These are phyloP conservation scores for Pipa parva DNA, from an alignment of 2,113 vertebrate genomes.

Conservation along the genomic window DNA sequence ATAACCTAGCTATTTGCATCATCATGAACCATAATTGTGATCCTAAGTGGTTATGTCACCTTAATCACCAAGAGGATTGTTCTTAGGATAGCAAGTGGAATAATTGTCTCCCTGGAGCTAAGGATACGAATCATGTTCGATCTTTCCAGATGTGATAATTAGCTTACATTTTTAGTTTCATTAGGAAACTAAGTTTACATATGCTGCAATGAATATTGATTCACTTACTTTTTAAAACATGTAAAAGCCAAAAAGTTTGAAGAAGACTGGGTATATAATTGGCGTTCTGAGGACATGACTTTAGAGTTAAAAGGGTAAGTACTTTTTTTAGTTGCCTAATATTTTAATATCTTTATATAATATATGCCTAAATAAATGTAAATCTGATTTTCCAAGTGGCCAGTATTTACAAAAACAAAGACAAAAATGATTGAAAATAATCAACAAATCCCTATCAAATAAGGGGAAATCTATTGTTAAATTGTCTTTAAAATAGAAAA, in stretches of 20 bases:
- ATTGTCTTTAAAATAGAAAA: too few relatives aligned
- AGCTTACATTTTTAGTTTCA: constrained; percentile 13
- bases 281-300: too few relatives aligned
- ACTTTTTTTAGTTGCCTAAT: too few relatives aligned
- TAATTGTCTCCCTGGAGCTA: constrained; percentile 15
- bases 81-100: not conserved
- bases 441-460: too few relatives aligned
- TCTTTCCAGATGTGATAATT: constrained; percentile 12
- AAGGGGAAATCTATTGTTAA: too few relatives aligned
- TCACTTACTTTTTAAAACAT: constrained; percentile 12
- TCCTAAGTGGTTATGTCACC: constrained; percentile 6
- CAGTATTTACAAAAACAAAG: too few relatives aligned
- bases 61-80: constrained; percentile 4
- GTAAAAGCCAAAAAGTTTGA: not conserved
- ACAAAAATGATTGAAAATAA: too few relatives aligned
- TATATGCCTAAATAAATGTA: too few relatives aligned
- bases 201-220: constrained; percentile 4
- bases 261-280: not conserved
- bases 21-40: not conserved
- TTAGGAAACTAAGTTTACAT: constrained; percentile 9
- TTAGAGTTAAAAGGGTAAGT: too few relatives aligned
- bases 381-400: too few relatives aligned
- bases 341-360: too few relatives aligned
- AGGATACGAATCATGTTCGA: constrained; percentile 31
- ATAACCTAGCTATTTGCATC: not conserved